These are phyloP conservation scores for Gambusia holbrooki DNA, from an alignment of 2,113 vertebrate genomes.

Conservation along the genomic window DNA sequence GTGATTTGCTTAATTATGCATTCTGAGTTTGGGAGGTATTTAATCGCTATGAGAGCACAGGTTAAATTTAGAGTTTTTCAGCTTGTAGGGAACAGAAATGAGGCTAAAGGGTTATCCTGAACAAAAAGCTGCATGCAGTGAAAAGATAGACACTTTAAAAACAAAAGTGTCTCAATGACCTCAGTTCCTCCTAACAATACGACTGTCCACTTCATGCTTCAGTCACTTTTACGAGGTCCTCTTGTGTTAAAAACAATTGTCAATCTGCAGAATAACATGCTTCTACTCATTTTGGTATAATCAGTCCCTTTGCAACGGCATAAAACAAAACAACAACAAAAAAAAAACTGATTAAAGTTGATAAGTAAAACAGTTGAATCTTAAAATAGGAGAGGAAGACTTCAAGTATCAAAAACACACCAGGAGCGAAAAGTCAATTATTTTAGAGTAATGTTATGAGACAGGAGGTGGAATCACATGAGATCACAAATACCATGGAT, in stretches of 20 bases:
- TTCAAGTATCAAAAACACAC: conserved; percentile 8
- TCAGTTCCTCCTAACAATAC: conserved; percentile 3
- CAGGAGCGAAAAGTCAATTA: conserved; percentile 24
- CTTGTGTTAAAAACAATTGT: conserved; percentile 12
- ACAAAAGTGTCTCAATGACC: conserved; percentile 19
- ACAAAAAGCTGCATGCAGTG: conserved; percentile 17
- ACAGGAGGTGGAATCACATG: neutral
- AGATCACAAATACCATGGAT: neutral
- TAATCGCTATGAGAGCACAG: conserved; percentile 49
- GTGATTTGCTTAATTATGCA: conserved; percentile 58
- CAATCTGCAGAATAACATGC: conserved; percentile 27
- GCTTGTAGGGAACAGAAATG: conserved; percentile 31
- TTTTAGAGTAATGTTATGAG: conserved; percentile 34
- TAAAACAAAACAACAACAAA: neutral
- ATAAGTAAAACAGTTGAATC: conserved; percentile 21
- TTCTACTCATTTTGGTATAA: conserved; percentile 3
- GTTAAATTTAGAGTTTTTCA: conserved; percentile 40
- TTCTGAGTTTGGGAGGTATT: conserved; percentile 49
- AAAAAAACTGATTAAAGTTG: conserved; percentile 12
- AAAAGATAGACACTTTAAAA: conserved; percentile 9
- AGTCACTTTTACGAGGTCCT: conserved; percentile 12
- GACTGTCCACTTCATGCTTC: conserved; percentile 15
- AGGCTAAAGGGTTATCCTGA: conserved; percentile 22
- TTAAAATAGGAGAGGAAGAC: neutral
- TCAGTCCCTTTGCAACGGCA: conserved; percentile 13